Base-by-base conservation (phyloP, 2,113 vertebrate genomes). In the Tupaia chinensis region DNA sequence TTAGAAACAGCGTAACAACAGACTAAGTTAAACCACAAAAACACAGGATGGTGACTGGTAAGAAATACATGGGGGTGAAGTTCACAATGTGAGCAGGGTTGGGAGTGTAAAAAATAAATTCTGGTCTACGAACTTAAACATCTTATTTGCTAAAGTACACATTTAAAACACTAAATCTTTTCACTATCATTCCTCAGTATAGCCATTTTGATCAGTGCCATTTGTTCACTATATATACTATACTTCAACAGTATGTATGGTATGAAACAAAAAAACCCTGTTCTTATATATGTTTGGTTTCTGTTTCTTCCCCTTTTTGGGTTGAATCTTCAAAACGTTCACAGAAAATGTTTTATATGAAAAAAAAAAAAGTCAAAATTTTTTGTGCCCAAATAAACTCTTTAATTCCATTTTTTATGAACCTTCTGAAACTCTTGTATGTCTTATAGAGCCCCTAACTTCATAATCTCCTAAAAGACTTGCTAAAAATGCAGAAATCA, bases 1-100 rank as follows among this genome's bases (percentile, higher is more conserved):
- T 70, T 82, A 95, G 83, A 94, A 96, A 97, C 12, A 93, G 94
- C 3, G 0, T 84, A 96, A 97, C 78, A 66, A 96, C 68, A 96
- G 74, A 96, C 86, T 83, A 90, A 70, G 74, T 97, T 96, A 94
- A 93, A 92, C 68, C 91, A 97, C 89, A 97, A 87, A 94, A 87
- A 95, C 88, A 95, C 87, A 97, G 78, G 90, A 97, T 90, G 95
- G 87, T 72, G 86, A 97, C 84, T 79, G 73, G 94, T 81, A 83
- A 88, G 91, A 94, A 93, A 93, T 10, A 88, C 92, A 97, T 97
- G 97, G 44, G 61, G 29, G 91, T 95, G 95, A 97, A 68, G 78
- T 1, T 83, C 95, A 95, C 68, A 53, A 81, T 77, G 82, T 65
- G 91, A 91, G 72, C 34, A 91, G 66, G 93, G 61, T 3, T 89